Percentiles rank a stretch among this genome's conserved stretches.
Conservation (phyloP, 2,797 vertebrate genomes). For the Numenius phaeopus region DNA sequence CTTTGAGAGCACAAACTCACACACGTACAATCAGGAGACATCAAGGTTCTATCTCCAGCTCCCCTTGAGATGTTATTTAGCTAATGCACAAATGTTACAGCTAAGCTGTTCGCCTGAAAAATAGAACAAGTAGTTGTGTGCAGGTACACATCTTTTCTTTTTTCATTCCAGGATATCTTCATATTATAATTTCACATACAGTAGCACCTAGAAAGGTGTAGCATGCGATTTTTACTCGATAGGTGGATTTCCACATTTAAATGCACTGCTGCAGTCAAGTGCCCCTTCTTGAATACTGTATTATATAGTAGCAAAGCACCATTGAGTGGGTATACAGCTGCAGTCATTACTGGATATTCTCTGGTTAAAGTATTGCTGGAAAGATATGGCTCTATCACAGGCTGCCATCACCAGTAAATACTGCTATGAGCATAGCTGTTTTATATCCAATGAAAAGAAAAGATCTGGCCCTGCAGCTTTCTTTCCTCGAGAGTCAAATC, state of each 20-base stretch:
- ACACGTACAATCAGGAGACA: conserved; percentile 82
- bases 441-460: conserved; percentile 33
- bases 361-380: conserved; percentile 23
- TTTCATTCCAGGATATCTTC: conserved; percentile 57
- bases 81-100: conserved; percentile 82
- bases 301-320: conserved; percentile 25
- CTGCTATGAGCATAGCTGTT: conserved; percentile 7
- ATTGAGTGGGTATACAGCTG: conserved; percentile 22
- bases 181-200: conserved; percentile 52
- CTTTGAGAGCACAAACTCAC: conserved; percentile 83
- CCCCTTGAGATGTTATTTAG: conserved; percentile 85
- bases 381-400: conserved; percentile 53
- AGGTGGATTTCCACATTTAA: conserved; percentile 56
- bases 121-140: conserved; percentile 62
- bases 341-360: conserved; percentile 45
- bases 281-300: conserved; percentile 42
- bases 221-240: conserved; percentile 56
- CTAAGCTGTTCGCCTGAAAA: conserved; percentile 75
- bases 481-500: conserved; percentile 25
- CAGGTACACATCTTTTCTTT: conserved; percentile 61
- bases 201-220: conserved; percentile 51
- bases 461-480: conserved; percentile 14
- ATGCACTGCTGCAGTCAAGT: conserved; percentile 46
- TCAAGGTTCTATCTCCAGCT: conserved; percentile 81
- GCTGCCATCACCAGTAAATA: conserved; percentile 41